Conservation (phyloP, 2,113 vertebrate genomes). For the Hemibagrus wyckioides region DNA sequence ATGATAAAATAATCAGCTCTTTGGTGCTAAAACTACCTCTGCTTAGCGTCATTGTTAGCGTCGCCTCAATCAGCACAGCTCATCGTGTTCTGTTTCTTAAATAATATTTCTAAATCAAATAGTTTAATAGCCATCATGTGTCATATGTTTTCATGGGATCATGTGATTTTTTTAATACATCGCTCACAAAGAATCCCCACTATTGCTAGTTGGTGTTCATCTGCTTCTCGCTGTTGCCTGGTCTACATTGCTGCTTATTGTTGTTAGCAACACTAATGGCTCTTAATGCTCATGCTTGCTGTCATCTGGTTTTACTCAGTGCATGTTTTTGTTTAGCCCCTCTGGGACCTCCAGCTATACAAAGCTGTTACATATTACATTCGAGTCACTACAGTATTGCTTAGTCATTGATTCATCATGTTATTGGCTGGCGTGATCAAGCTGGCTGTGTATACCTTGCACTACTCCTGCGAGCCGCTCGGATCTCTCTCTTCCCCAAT, state of each 20-base stretch:
- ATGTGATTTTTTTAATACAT: background rate
- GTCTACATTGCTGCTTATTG: slow-evolving; percentile 16
- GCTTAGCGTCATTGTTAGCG: background rate
- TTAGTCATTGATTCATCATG: slow-evolving; percentile 24
- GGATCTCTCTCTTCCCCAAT: slow-evolving; percentile 1
- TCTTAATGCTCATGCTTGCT: slow-evolving; percentile 41
- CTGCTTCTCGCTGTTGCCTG: slow-evolving; percentile 20
- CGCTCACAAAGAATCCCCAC: background rate
- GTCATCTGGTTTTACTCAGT: slow-evolving; percentile 47
- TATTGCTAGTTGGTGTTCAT: background rate
- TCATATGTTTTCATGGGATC: background rate
- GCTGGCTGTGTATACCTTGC: slow-evolving; percentile 19
- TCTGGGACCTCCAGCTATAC: slow-evolving; percentile 34
- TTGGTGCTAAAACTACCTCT: background rate
- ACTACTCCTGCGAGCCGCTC: slow-evolving; percentile 39
- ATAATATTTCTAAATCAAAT: too few relatives aligned
- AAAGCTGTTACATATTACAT: slow-evolving; percentile 31
- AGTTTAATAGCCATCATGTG: background rate
- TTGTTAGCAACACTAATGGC: slow-evolving; percentile 44
- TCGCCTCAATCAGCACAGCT: background rate
- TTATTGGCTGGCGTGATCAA: background rate
- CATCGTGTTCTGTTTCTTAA: background rate
- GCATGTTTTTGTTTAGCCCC: slow-evolving; percentile 27
- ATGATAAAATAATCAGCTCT: background rate
- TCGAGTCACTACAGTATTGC: background rate